Conservation (phyloP, 2,888 invertebrate species). For the Blomia tropicalis region DNA sequence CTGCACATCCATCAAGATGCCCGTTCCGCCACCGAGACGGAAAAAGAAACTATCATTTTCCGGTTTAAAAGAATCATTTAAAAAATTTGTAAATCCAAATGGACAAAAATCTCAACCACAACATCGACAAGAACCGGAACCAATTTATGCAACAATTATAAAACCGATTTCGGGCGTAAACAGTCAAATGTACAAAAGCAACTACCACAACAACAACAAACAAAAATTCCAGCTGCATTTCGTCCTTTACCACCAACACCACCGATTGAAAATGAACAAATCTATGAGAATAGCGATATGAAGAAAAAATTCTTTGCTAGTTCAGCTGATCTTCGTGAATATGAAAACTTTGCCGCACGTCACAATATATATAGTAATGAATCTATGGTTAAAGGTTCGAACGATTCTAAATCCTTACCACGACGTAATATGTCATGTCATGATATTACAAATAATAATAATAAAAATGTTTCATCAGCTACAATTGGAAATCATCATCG, state of each 20-base stretch:
- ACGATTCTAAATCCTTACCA: background rate
- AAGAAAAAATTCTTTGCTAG: background rate
- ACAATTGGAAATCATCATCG: background rate
- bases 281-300: background rate
- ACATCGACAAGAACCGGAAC: background rate
- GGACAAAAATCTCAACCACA: background rate
- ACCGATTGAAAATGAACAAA: background rate
- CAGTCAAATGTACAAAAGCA: background rate
- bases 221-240: background rate
- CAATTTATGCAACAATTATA: constrained; percentile 4
- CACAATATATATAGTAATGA: background rate
- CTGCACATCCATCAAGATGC: constrained; percentile 29
- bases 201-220: constrained; percentile 5
- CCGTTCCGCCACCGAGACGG: constrained; percentile 47
- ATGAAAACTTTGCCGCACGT: background rate
- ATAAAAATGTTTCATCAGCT: background rate
- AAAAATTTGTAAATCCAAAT: background rate
- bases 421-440: background rate
- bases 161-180: background rate
- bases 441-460: background rate
- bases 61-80: constrained; percentile 8
- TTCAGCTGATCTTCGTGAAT: background rate
- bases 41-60: constrained; percentile 35
- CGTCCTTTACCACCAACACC: constrained; percentile 6
- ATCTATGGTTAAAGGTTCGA: background rate